phyloP scores from a whole-genome alignment of 92 coral and sea anemone genomes.

The Plumapathes pennacea region DNA sequence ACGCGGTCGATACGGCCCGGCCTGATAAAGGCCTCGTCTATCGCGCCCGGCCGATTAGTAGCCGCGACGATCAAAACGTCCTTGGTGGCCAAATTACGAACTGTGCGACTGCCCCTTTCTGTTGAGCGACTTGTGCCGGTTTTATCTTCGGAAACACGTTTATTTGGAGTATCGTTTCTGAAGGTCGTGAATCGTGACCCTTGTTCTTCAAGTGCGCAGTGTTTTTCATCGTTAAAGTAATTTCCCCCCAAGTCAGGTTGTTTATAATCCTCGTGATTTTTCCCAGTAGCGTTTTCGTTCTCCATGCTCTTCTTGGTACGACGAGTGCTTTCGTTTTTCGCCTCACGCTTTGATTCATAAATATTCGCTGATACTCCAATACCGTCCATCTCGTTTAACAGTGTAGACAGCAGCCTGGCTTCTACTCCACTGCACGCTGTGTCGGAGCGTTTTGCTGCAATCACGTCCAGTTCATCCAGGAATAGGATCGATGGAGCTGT shows the following conservation, averaged over 20 bases:
- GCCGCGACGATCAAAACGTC: constrained; percentile 88
- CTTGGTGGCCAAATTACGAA: too few relatives aligned
- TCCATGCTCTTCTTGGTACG: background rate
- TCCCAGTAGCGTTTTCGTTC: background rate
- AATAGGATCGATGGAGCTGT: constrained; percentile 88
- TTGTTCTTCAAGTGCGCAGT: too few relatives aligned
- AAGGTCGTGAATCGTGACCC: background rate
- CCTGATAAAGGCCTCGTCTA: constrained; percentile 91
- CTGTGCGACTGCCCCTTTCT: constrained; percentile 8
- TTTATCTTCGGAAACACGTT: background rate
- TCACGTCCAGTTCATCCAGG: constrained; percentile 90
- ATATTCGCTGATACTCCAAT: constrained; percentile 87
- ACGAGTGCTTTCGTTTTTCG: background rate
- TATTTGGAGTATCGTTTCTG: background rate
- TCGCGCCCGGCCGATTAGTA: constrained; percentile 87
- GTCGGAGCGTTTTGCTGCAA: constrained; percentile 79
- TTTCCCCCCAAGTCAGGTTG: too few relatives aligned
- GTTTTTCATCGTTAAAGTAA: too few relatives aligned
- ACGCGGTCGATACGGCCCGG: constrained; percentile 96
- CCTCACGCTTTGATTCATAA: constrained; percentile 45
- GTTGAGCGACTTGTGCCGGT: background rate
- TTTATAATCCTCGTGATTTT: background rate
- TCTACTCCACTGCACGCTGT: constrained; percentile 60
- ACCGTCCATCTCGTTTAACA: constrained; percentile 97
- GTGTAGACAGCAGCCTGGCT: constrained; percentile 81